These are phyloP conservation scores for Melinopterus prodromus DNA, from an alignment of 2,888 invertebrate genomes.

Conservation along the genomic window DNA sequence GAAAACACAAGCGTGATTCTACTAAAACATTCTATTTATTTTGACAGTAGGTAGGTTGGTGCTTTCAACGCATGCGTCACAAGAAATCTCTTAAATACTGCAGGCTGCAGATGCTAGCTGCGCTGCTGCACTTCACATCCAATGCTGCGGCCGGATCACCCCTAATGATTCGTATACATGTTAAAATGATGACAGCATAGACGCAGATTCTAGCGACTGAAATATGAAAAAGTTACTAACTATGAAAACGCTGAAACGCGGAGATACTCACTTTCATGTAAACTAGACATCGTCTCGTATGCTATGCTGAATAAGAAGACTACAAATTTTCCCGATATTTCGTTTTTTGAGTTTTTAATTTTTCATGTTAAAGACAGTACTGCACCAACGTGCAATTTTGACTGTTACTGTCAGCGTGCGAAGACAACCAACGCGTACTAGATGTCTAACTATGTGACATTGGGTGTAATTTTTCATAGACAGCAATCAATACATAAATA, in stretches of 20 bases:
- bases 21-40: neutral
- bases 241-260: neutral
- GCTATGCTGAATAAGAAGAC: constrained; percentile 15
- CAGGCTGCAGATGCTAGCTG: neutral
- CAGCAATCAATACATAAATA: no score
- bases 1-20: neutral
- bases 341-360: neutral
- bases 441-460: neutral
- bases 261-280: constrained; percentile 29
- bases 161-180: constrained; percentile 26
- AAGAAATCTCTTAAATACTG: neutral
- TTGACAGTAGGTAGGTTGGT: neutral
- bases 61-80: neutral
- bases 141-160: constrained; percentile 15
- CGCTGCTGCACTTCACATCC: neutral
- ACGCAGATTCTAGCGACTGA: constrained; percentile 32
- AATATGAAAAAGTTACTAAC: neutral
- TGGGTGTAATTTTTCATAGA: no score
- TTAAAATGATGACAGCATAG: constrained; percentile 30
- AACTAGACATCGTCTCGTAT: constrained; percentile 18
- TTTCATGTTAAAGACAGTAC: neutral
- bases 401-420: neutral
- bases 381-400: neutral
- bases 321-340: neutral
- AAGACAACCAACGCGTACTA: neutral